Conservation (phyloP, 2,797 vertebrate species). For the Lepus townsendii region DNA sequence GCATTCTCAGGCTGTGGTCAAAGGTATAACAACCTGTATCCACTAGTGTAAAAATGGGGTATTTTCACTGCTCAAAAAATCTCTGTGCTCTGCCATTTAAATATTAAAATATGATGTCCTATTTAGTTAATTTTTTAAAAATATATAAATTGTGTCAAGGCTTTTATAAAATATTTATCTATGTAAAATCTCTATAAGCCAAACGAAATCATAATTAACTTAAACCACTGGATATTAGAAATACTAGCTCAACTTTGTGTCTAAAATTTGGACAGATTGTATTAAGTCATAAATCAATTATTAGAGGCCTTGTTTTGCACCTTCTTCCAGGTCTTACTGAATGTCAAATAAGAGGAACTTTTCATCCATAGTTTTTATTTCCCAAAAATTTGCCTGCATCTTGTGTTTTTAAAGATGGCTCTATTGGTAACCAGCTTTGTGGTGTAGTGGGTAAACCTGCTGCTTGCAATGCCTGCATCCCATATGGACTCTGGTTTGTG, state of each 20-base stretch:
- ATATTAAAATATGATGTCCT: not conserved
- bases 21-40: not conserved
- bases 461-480: too few relatives aligned
- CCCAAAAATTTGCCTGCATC: not conserved
- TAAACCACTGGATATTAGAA: not conserved
- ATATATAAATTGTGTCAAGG: not conserved
- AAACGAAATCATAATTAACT: not conserved
- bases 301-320: not conserved
- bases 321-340: not conserved
- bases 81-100: not conserved
- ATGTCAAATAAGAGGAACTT: not conserved
- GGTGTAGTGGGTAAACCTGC: too few relatives aligned
- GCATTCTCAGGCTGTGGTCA: not conserved
- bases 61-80: not conserved
- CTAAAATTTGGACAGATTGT: not conserved
- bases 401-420: not conserved
- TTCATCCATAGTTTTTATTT: not conserved
- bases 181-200: not conserved
- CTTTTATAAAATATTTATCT: not conserved
- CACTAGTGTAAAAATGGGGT: not conserved
- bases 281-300: rapidly evolving
- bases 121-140: not conserved
- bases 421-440: too few relatives aligned
- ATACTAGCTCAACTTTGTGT: not conserved
- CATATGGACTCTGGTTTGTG: too few relatives aligned